Conservation (phyloP, 2,888 invertebrate species). For the Lepidocyrtoides sp. region DNA sequence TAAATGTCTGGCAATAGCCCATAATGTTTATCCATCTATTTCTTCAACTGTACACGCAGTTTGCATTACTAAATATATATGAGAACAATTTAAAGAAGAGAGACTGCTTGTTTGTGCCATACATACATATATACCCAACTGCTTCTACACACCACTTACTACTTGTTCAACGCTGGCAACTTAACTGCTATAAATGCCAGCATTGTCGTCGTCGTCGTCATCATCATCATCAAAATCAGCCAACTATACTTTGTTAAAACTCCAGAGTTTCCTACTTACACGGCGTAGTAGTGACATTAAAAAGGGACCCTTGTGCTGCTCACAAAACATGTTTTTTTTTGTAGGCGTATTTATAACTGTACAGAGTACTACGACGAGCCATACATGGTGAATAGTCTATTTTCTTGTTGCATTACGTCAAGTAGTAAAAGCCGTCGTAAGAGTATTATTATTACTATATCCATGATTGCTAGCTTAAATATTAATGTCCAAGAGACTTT, state of each 20-base stretch:
- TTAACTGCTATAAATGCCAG: conserved; percentile 47
- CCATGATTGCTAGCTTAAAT: conserved; percentile 66
- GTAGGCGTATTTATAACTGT: neutral
- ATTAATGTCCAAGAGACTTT: conserved; percentile 64
- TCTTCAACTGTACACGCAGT: conserved; percentile 84
- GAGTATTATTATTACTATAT: conserved; percentile 63
- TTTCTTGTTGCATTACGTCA: conserved; percentile 21
- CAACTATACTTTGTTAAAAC: no score
- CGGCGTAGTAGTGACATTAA: neutral
- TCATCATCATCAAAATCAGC: conserved; percentile 29
- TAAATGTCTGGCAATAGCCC: conserved; percentile 81
- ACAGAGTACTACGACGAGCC: conserved; percentile 7
- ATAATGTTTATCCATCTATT: conserved; percentile 84
- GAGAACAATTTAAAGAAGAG: neutral
- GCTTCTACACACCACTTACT: conserved; percentile 3
- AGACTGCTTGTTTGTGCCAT: neutral
- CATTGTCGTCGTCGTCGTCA: conserved; percentile 39
- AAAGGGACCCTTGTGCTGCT: conserved; percentile 13
- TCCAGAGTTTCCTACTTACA: no score
- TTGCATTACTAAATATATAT: conserved; percentile 82
- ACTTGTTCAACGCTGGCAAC: conserved; percentile 18
- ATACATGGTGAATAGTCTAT: neutral
- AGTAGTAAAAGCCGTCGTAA: conserved; percentile 29
- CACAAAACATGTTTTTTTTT: neutral
- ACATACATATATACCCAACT: neutral